Evolutionary conservation across 2,113 vertebrate genomes (phyloP).

Genomic region (Rhadina sibilatrix): DNA sequence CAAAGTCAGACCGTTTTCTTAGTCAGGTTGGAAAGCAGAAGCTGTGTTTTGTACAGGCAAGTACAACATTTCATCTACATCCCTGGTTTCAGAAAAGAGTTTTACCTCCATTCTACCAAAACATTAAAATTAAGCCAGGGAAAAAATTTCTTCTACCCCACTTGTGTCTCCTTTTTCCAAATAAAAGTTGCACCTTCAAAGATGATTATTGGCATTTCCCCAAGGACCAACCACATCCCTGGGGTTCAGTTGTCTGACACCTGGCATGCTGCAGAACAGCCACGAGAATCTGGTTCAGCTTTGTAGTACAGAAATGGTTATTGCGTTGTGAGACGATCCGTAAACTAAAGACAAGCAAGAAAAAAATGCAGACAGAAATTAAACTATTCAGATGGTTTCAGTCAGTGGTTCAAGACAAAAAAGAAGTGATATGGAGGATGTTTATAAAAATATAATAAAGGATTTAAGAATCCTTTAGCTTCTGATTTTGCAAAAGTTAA

Average conservation of each 20-base stretch:
- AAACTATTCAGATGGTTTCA: background rate
- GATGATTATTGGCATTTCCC: background rate
- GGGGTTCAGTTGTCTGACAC: background rate
- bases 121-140: background rate
- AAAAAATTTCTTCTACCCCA: background rate
- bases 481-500: no score
- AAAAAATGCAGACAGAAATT: background rate
- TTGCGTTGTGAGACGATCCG: background rate
- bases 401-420: background rate
- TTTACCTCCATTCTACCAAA: background rate
- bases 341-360: background rate
- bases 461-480: no score
- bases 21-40: background rate
- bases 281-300: background rate
- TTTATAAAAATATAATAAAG: no score
- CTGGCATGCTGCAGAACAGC: background rate
- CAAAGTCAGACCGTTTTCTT: background rate
- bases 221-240: background rate
- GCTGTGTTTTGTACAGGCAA: background rate
- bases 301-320: background rate
- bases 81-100: background rate
- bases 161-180: background rate
- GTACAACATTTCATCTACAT: background rate
- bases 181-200: background rate
- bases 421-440: background rate